Evolutionary conservation across 2,113 vertebrate species (phyloP), one percentile per base, ranked within the genome.

Genomic region (Sander vitreus): DNA sequence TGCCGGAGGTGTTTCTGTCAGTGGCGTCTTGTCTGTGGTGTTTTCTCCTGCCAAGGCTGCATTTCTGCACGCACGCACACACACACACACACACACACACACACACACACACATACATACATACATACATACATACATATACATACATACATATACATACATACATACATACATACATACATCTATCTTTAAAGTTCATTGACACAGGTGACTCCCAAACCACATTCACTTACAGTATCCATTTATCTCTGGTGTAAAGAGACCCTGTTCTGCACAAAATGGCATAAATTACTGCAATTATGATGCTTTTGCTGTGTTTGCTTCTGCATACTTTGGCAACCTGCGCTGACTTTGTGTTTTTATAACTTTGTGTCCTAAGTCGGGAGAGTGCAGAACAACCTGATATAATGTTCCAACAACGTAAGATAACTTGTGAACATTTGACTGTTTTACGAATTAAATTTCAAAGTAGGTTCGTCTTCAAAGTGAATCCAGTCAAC

Each of bases 201-300:
- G 23, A 80, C 79, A 80, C 58, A 21, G 15, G 83, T 63, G 79
- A 75, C 60, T 77, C 79, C 84, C 69, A 87, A 90, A 78, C 74
- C 85, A 54, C 81, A 74, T 86, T 25, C 91, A 84, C 75, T 84
- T 73, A 60, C 63, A n/a, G 60, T 51, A 87, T 81, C 73, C 84
- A 82, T 74, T 85, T 73, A 88, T 81, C 47, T 79, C 66, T 69
- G 84, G 75, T 88, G 69, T 84, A 66, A 84, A 86, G 79, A 84
- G 66, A 78, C 39, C 57, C 51, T 65, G 78, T 84, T 76, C 83
- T 65, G 76, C 75, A 79, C 59, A 54, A 91, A 88, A 74, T 66
- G 30, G 48, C 73, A 88, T 83, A 86, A 87, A 93, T 91, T 86
- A 86, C 87, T 66, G 70, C 60, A 87, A 83, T 85, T 89, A 81